These are phyloP conservation scores for Lanius ludovicianus DNA, from an alignment of 2,113 vertebrate species.

Conservation along the genomic window DNA sequence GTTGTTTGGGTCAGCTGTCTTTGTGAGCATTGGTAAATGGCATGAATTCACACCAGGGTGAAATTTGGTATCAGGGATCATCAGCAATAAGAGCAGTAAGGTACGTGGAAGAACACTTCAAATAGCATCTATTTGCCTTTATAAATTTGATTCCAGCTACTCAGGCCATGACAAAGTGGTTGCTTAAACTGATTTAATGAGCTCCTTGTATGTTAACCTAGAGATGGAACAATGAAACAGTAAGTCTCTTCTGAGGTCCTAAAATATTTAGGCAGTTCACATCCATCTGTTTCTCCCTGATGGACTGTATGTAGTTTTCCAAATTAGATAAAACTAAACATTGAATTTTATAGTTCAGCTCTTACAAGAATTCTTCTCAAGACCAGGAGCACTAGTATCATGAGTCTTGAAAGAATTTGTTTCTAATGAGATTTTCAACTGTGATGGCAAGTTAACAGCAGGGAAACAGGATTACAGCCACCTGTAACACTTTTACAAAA, in stretches of 20 bases:
- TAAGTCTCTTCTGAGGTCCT: not conserved
- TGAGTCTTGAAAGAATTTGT: not conserved
- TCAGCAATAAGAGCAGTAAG: not conserved
- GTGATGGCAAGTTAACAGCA: accelerated
- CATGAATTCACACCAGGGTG: not conserved
- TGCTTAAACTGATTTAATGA: not conserved
- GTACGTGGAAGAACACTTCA: not conserved
- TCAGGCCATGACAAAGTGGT: not conserved
- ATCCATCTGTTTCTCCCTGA: not conserved
- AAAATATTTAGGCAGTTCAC: not conserved
- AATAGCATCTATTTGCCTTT: not conserved
- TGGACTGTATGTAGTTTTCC: not conserved
- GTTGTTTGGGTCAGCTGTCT: not conserved
- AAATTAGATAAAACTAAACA: not conserved
- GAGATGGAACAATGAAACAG: not conserved
- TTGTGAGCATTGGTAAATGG: not conserved
- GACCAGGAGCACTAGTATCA: not conserved
- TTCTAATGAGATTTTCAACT: not conserved
- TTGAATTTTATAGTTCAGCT: not conserved
- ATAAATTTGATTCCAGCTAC: not conserved
- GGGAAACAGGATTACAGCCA: not conserved
- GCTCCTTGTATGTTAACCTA: not conserved
- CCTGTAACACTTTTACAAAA: not conserved
- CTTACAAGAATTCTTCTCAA: not conserved
- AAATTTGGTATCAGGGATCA: not conserved